These are phyloP conservation scores for Apantesis nais DNA, from an alignment of 2,888 invertebrate species.

Conservation along the genomic window DNA sequence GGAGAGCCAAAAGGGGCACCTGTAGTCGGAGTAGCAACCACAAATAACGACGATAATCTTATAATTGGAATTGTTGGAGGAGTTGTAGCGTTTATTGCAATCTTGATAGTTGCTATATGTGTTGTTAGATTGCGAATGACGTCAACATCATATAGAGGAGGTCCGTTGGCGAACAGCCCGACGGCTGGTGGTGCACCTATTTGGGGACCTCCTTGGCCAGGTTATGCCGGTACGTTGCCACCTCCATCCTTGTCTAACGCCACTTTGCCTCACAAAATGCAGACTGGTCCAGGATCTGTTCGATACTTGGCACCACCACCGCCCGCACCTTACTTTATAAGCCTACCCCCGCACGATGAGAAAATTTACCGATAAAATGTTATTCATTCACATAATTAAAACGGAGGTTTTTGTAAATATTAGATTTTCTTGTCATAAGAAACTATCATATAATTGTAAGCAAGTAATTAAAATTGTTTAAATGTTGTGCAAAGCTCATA, in stretches of 20 bases:
- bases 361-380: slow-evolving; percentile 86
- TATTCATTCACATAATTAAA: slow-evolving; percentile 23
- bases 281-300: slow-evolving; percentile 81
- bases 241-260: slow-evolving; percentile 86
- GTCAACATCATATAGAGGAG: slow-evolving; percentile 88
- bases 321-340: slow-evolving; percentile 87
- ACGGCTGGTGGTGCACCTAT: slow-evolving; percentile 87
- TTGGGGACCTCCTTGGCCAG: slow-evolving; percentile 83
- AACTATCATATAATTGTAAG: slow-evolving; percentile 51
- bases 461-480: slow-evolving; percentile 36
- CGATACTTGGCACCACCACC: slow-evolving; percentile 86
- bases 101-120: slow-evolving; percentile 95
- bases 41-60: slow-evolving; percentile 95
- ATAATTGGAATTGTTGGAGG: slow-evolving; percentile 98
- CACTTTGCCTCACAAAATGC: slow-evolving; percentile 89
- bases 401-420: slow-evolving; percentile 57
- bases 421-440: slow-evolving; percentile 46
- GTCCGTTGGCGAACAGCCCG: slow-evolving; percentile 88
- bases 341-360: slow-evolving; percentile 87
- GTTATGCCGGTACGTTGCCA: slow-evolving; percentile 86
- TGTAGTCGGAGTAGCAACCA: slow-evolving; percentile 83
- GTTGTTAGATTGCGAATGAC: slow-evolving; percentile 92
- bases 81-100: slow-evolving; percentile 95
- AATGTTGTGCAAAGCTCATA: slow-evolving; percentile 50
- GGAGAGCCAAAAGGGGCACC: slow-evolving; percentile 87